Conservation (phyloP, 1,140 invertebrate genomes). For the Agrypnia vestita region DNA sequence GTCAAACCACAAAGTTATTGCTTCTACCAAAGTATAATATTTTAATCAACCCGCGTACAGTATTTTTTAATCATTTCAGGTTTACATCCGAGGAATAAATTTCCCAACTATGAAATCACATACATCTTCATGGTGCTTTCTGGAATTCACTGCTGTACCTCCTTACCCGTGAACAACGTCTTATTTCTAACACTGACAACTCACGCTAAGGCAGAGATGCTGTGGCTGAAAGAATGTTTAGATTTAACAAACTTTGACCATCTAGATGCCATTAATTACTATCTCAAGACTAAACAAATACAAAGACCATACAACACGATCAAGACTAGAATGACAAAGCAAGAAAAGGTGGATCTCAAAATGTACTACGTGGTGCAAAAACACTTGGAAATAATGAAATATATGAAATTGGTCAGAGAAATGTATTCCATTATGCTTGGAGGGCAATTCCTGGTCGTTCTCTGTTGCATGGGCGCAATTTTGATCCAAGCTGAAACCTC, state of each 20-base stretch:
- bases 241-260: slow-evolving; percentile 20
- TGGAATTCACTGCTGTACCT: not conserved
- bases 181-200: slow-evolving; percentile 44
- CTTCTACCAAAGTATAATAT: too few species aligned
- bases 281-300: slow-evolving; percentile 18
- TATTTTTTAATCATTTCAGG: slow-evolving; percentile 15
- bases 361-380: slow-evolving; percentile 47
- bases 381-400: slow-evolving; percentile 46
- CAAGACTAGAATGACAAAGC: not conserved
- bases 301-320: not conserved
- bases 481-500: slow-evolving; percentile 33
- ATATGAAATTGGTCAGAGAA: slow-evolving; percentile 21
- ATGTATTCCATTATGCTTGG: slow-evolving; percentile 30
- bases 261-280: slow-evolving; percentile 15
- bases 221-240: slow-evolving; percentile 36
- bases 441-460: slow-evolving; percentile 29
- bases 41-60: too few species aligned
- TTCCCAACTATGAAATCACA: slow-evolving; percentile 33
- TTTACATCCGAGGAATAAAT: slow-evolving; percentile 17
- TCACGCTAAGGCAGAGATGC: slow-evolving; percentile 34
- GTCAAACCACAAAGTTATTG: too few species aligned
- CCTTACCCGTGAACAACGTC: slow-evolving; percentile 11
- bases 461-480: slow-evolving; percentile 38
- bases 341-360: slow-evolving; percentile 38
- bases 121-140: not conserved